A percentile compares a stretch with the other conserved stretches of the same genome.
phyloP scores from a whole-genome alignment of 2,797 vertebrate genomes.

The Semaprochilodus insignis region DNA sequence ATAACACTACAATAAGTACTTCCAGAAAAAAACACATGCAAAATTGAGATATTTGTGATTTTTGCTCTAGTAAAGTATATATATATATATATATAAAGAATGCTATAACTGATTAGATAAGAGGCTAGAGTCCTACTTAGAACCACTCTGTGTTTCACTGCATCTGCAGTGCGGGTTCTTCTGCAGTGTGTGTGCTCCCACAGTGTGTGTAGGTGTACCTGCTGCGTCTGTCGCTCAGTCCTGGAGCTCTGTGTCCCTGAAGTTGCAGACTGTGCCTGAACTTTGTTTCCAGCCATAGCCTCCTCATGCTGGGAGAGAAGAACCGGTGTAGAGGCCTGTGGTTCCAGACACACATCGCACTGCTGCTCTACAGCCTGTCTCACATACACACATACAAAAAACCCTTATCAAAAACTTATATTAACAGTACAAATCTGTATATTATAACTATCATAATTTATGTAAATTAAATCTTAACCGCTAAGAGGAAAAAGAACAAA shows the following conservation, averaged over 20 bases:
- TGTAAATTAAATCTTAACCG: no score
- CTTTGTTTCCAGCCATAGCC: neutral
- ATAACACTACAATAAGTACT: no score
- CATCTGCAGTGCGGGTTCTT: neutral
- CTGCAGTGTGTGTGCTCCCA: neutral
- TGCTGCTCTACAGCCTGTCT: slow-evolving; percentile 25
- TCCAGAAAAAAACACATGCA: no score
- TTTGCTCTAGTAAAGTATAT: no score
- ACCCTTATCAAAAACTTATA: neutral
- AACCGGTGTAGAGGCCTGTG: neutral
- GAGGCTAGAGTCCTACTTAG: no score
- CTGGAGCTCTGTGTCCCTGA: slow-evolving; percentile 7
- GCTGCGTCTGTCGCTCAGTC: neutral
- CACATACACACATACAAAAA: slow-evolving; percentile 31
- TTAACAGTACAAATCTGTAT: neutral
- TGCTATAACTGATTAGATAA: no score
- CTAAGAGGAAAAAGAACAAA: no score
- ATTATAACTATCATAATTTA: no score
- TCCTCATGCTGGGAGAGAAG: neutral
- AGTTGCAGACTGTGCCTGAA: neutral
- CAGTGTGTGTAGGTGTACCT: slow-evolving; percentile 13
- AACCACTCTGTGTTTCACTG: no score
- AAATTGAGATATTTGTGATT: no score
- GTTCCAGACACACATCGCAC: neutral
- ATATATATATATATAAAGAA: no score